These are phyloP conservation scores for Myodes glareolus DNA, from an alignment of 2,113 vertebrate genomes.

Conservation along the genomic window DNA sequence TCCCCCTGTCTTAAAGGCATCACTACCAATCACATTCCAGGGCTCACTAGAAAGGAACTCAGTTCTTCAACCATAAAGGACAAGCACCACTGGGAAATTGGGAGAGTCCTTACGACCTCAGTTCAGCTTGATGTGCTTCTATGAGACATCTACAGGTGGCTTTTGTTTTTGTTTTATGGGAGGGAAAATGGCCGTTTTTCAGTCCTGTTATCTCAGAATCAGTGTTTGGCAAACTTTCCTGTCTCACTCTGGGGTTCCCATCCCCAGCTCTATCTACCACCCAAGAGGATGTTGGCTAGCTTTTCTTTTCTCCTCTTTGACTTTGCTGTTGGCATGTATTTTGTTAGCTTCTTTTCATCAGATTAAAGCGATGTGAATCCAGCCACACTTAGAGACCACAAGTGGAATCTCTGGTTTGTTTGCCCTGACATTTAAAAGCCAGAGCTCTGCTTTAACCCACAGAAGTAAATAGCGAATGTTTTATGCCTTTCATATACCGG, in stretches of 20 bases:
- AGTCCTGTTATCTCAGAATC: background rate
- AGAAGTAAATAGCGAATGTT: background rate
- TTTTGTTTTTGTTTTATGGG: conserved; percentile 20
- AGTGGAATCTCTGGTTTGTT: background rate
- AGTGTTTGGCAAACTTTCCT: background rate
- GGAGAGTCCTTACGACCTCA: background rate
- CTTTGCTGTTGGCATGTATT: background rate
- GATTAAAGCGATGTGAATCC: background rate
- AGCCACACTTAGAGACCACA: background rate
- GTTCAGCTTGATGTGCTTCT: background rate
- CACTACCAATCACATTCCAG: background rate
- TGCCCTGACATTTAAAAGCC: background rate
- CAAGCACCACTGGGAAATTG: background rate
- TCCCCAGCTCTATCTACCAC: no score
- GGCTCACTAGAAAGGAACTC: background rate
- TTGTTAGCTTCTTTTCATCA: background rate
- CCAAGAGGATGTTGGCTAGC: background rate
- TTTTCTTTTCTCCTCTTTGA: background rate
- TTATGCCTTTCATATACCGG: background rate
- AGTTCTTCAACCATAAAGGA: background rate
- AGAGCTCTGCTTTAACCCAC: background rate
- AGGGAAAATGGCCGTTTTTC: background rate
- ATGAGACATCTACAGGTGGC: background rate
- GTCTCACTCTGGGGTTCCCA: background rate
- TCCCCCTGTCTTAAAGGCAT: background rate